Conservation (phyloP, 2,888 invertebrate species). For the Drosophila greeni region DNA sequence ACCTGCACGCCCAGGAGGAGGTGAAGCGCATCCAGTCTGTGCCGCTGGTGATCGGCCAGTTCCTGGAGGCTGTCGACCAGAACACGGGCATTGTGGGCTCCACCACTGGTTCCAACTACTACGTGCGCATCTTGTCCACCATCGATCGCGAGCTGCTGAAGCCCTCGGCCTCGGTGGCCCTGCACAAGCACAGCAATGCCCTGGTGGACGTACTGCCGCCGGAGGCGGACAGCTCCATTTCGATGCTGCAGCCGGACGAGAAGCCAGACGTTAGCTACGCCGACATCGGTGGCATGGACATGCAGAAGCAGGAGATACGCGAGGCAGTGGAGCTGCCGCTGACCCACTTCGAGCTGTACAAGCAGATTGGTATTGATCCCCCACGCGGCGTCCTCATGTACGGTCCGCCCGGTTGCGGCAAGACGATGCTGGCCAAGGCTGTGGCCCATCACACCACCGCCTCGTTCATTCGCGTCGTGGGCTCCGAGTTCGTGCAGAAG, state of each 20-base stretch:
- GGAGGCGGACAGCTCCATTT: slow-evolving; percentile 99
- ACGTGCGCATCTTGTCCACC: slow-evolving; percentile 98
- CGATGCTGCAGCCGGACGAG: slow-evolving; percentile 98
- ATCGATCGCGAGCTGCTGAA: slow-evolving; percentile 98
- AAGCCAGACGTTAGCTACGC: slow-evolving; percentile 98
- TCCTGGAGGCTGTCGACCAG: slow-evolving; percentile 99
- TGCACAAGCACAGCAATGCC: slow-evolving; percentile 99
- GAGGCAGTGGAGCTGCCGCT: slow-evolving; percentile 99
- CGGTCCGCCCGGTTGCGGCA: slow-evolving; percentile 99
- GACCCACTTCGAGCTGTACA: slow-evolving; percentile 98
- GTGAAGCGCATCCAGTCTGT: slow-evolving; percentile 99
- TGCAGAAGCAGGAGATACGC: slow-evolving; percentile 99
- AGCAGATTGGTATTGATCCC: slow-evolving; percentile 99
- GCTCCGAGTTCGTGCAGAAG: slow-evolving; percentile 99
- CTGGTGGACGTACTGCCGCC: slow-evolving; percentile 99
- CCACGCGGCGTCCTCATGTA: slow-evolving; percentile 99
- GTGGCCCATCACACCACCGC: slow-evolving; percentile 99
- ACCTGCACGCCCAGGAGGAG: slow-evolving; percentile 98
- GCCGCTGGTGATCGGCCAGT: slow-evolving; percentile 98
- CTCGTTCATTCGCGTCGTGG: slow-evolving; percentile 98
- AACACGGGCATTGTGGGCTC: slow-evolving; percentile 99
- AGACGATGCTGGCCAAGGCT: slow-evolving; percentile 99
- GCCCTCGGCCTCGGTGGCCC: slow-evolving; percentile 98
- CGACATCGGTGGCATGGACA: slow-evolving; percentile 99
- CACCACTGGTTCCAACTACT: slow-evolving; percentile 99